Percentiles rank a stretch among this genome's conserved stretches.
Conservation (phyloP, 2,113 vertebrate species). For the Promerops cafer region DNA sequence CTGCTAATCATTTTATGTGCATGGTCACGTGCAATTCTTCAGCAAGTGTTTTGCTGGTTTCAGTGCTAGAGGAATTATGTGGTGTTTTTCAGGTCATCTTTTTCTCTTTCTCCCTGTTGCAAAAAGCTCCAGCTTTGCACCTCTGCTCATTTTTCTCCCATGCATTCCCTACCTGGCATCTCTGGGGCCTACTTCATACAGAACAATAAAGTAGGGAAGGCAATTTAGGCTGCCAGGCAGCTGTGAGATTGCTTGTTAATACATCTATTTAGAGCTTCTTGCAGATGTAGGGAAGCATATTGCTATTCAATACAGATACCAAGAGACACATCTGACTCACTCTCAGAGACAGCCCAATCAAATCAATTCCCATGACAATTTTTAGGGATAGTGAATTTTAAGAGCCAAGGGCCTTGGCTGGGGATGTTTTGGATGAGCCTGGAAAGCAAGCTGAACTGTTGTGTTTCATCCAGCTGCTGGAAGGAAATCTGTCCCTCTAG, state of each 20-base stretch:
- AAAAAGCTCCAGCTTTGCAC: neutral
- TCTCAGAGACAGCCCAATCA: neutral
- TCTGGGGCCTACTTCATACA: neutral
- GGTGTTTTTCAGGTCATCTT: neutral
- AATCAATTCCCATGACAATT: neutral
- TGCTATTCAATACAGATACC: neutral
- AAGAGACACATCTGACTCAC: rapidly evolving
- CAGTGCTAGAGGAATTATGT: neutral
- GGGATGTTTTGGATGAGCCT: neutral
- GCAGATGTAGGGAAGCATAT: neutral
- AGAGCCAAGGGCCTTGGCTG: neutral
- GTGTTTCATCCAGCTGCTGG: neutral
- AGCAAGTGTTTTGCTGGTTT: neutral
- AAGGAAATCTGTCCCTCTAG: neutral
- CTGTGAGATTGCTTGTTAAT: neutral
- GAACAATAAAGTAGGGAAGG: neutral
- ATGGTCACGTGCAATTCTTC: neutral
- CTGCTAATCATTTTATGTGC: neutral
- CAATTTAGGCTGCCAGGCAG: neutral
- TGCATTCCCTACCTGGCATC: neutral
- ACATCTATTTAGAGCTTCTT: neutral
- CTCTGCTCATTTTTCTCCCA: neutral
- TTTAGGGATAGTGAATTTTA: neutral
- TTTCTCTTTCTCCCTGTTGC: neutral
- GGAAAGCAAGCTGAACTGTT: neutral